Evolutionary conservation across 2,888 invertebrate genomes (phyloP).

Genomic region (Odontocerum albicorne): DNA sequence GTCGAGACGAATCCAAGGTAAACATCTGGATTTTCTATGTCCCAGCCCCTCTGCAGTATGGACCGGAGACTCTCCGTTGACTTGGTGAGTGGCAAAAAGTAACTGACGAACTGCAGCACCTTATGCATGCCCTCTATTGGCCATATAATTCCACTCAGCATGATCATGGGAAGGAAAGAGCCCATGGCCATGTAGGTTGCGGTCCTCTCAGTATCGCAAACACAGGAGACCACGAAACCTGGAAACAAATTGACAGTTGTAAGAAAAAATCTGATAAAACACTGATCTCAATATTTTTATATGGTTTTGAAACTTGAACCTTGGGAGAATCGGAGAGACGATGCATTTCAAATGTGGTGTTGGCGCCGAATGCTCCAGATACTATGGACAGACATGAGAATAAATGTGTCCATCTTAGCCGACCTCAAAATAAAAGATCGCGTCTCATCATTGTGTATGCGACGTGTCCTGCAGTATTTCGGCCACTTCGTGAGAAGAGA

Average conservation of each 20-base stretch:
- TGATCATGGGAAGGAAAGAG: slow-evolving; percentile 81
- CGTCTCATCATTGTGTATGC: too few relatives aligned
- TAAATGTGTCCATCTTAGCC: too few relatives aligned
- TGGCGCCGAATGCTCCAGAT: too few relatives aligned
- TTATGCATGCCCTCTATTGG: slow-evolving; percentile 91
- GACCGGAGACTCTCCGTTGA: slow-evolving; percentile 87
- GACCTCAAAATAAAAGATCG: too few relatives aligned
- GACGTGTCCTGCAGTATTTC: too few relatives aligned
- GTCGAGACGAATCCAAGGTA: slow-evolving; percentile 83
- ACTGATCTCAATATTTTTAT: too few relatives aligned
- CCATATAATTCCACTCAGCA: slow-evolving; percentile 92
- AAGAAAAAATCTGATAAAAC: too few relatives aligned
- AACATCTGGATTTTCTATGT: slow-evolving; percentile 67
- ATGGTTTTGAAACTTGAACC: too few relatives aligned
- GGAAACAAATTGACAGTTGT: slow-evolving; percentile 38
- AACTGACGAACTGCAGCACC: slow-evolving; percentile 69
- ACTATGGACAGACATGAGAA: too few relatives aligned
- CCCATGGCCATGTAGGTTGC: slow-evolving; percentile 86
- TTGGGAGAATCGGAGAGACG: too few relatives aligned
- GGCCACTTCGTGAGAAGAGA: too few relatives aligned
- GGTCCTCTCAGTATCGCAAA: slow-evolving; percentile 79
- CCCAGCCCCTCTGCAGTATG: slow-evolving; percentile 84
- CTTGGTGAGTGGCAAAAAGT: slow-evolving; percentile 80
- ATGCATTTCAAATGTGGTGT: too few relatives aligned
- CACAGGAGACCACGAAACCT: slow-evolving; percentile 82